Evolutionary conservation across 2,113 vertebrate species (phyloP), one percentile per base, ranked within the genome.

Genomic region (Sebastes schlegelii): DNA sequence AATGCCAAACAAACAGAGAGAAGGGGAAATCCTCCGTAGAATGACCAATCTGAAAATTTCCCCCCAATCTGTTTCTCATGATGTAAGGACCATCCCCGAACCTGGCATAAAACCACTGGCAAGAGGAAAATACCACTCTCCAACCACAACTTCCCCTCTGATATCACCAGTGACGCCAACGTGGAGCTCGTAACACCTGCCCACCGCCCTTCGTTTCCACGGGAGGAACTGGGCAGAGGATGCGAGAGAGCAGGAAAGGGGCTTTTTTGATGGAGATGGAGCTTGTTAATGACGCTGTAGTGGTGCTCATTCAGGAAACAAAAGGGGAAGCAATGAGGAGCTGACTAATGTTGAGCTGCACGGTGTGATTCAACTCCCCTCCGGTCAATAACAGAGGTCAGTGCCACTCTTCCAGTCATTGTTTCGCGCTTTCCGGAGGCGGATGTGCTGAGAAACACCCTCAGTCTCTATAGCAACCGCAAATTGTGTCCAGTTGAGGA

Each of bases 401-500:
- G 68, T 55, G 19, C 40, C 19, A 78, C 43, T 61, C 90, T 87
- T 92, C 88, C 88, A 86, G 77, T 85, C 68, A 93, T 92, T 93
- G 91, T 94, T 93, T 81, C 23, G 70, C 62, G 46, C 23, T 87
- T 91, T 91, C 87, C 87, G 62, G 87, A 75, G 71, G 61, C 69
- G 84, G 72, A 48, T 23, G 62, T 78, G 71, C 40, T 12, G 42
- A 84, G 77, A 67, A 86, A 91, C 76, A 43, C 55, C 66, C 67
- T 14, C 52, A 1, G 65, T 75, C 43, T 74, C 76, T 42, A 26
- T 46, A 1, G 46, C 64, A 64, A 89, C 66, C 45, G 19, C 51
- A 68, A 54, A 63, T 51, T 1, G 34, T 48, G 43, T 52, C 34
- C 14, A 43, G 43, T 51, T 60, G 73, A 68, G 42, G 19, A 69